A percentile compares a stretch with the other conserved stretches of the same genome.
These are phyloP conservation scores for Margaritifera margaritifera DNA, from an alignment of 2,888 invertebrate species.

Conservation along the genomic window DNA sequence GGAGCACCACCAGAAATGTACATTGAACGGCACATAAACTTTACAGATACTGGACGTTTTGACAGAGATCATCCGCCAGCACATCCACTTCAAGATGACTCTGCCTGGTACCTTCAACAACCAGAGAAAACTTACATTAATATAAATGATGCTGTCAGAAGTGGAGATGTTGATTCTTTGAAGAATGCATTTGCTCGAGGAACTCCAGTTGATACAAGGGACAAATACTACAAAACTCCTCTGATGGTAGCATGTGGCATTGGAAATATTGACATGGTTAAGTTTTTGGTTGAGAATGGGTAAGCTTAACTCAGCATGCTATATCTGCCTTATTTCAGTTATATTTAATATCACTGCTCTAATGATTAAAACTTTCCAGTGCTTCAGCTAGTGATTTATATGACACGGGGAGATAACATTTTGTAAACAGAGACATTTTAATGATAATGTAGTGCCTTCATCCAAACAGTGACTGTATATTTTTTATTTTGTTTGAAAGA, in stretches of 20 bases:
- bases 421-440: too few relatives aligned
- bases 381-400: too few relatives aligned
- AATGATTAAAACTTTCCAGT: too few relatives aligned
- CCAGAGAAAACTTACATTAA: conserved; percentile 68
- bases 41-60: conserved; percentile 70
- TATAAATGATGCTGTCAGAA: conserved; percentile 70
- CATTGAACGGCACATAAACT: conserved; percentile 67
- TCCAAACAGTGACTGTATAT: too few relatives aligned
- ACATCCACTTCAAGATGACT: conserved; percentile 71
- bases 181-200: conserved; percentile 66
- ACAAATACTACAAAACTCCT: conserved; percentile 73
- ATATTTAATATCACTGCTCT: too few relatives aligned
- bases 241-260: conserved; percentile 70
- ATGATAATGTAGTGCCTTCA: too few relatives aligned
- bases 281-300: conserved; percentile 70
- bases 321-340: not conserved
- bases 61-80: conserved; percentile 69
- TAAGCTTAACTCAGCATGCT: conserved; percentile 37
- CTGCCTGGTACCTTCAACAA: conserved; percentile 71
- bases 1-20: conserved; percentile 70
- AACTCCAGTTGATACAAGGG: conserved; percentile 66
- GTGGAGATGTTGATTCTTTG: conserved; percentile 69
- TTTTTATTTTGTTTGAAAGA: too few relatives aligned
- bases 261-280: conserved; percentile 68
- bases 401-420: too few relatives aligned